Conservation (phyloP, 2,797 vertebrate species). For the Oreochromis mossambicus region DNA sequence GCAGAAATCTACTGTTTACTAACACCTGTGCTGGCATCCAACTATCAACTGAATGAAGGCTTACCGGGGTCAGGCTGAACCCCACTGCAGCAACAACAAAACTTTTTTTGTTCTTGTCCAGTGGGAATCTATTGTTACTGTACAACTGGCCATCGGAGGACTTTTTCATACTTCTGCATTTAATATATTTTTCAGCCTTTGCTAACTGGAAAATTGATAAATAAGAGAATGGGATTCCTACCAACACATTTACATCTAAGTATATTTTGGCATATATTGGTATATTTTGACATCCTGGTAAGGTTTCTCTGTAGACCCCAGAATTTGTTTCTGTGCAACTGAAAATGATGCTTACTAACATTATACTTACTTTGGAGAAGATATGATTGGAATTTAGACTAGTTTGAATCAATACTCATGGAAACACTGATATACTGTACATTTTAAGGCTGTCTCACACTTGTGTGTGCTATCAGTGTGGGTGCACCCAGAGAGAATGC, state of each 20-base stretch:
- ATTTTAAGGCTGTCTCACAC: not conserved
- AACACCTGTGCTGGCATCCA: not conserved
- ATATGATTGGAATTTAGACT: not conserved
- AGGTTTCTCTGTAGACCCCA: not conserved
- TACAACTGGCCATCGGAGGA: not conserved
- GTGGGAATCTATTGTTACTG: not conserved
- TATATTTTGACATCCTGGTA: not conserved
- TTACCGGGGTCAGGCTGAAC: not conserved
- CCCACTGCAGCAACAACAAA: not conserved
- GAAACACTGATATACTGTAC: not conserved
- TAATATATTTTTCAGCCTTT: not conserved
- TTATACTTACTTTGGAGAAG: not conserved
- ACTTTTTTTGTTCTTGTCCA: not conserved
- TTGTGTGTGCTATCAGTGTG: not conserved
- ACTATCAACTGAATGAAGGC: not conserved
- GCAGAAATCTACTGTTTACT: not conserved
- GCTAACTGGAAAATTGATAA: not conserved
- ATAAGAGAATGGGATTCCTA: not conserved
- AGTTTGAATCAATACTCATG: not conserved
- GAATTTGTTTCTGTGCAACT: not conserved
- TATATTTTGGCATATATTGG: not conserved
- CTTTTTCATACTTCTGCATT: not conserved
- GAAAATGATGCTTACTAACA: not conserved
- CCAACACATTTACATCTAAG: not conserved
- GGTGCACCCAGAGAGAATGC: not conserved